phyloP scores from a whole-genome alignment of 2,113 vertebrate genomes.

The Ellobius talpinus region DNA sequence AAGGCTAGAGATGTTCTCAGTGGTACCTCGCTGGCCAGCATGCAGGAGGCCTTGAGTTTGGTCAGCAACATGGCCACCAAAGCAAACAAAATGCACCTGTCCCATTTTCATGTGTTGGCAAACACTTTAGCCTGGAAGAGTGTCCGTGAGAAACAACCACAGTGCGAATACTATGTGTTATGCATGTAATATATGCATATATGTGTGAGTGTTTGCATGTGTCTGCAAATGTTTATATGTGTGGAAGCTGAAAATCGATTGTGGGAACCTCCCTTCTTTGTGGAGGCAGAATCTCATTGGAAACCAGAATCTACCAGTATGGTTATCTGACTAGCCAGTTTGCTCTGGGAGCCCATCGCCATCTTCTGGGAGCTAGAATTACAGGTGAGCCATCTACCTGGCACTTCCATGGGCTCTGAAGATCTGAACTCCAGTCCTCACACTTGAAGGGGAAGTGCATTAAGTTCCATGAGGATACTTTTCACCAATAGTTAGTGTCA shows the following conservation, averaged over 20 bases:
- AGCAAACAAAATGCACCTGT: not conserved
- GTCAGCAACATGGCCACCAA: not conserved
- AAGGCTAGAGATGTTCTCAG: not conserved
- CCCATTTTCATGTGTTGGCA: not conserved
- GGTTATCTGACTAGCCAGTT: not conserved
- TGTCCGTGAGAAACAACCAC: not conserved
- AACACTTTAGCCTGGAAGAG: not conserved
- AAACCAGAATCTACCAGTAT: not conserved
- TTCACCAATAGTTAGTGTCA: not conserved
- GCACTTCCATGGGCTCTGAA: not conserved
- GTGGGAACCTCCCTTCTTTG: no score
- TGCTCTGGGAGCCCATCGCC: not conserved
- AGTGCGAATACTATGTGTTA: not conserved
- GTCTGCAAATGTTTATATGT: not conserved
- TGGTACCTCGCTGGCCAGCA: not conserved
- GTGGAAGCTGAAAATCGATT: not conserved
- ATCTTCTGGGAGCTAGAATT: not conserved
- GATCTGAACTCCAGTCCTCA: not conserved
- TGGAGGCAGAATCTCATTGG: not conserved
- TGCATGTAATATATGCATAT: not conserved
- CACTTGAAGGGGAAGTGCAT: not conserved
- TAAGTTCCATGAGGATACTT: not conserved
- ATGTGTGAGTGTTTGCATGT: not conserved
- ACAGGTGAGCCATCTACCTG: not conserved
- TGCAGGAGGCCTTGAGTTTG: not conserved